These are phyloP conservation scores for Thomomys bottae DNA, from an alignment of 2,113 vertebrate genomes.

Conservation along the genomic window DNA sequence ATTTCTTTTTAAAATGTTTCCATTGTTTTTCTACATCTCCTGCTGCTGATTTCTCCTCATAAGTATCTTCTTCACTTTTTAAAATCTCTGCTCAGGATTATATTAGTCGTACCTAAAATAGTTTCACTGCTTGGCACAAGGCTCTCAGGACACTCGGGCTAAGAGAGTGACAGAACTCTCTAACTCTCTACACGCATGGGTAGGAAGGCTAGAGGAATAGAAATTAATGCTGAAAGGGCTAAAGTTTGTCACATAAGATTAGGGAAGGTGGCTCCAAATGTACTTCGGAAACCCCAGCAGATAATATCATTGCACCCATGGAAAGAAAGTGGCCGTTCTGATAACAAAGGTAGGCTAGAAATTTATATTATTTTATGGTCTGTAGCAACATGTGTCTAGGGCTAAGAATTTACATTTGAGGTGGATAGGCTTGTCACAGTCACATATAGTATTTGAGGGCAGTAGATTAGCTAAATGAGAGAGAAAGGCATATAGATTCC, in stretches of 20 bases:
- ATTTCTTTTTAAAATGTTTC: neutral
- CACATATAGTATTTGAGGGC: neutral
- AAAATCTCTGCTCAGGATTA: neutral
- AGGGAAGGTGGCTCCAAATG: neutral
- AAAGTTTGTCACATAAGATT: neutral
- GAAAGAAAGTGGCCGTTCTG: neutral
- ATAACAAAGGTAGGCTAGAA: neutral
- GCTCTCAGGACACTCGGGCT: neutral
- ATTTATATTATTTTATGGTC: neutral
- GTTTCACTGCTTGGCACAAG: neutral
- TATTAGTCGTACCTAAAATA: neutral
- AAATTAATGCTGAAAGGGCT: neutral
- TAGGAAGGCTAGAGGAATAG: neutral
- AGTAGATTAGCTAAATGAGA: constrained; percentile 13
- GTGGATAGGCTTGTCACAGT: neutral
- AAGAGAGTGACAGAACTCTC: neutral
- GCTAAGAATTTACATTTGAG: neutral
- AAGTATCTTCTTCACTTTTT: neutral
- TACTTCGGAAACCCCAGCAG: neutral
- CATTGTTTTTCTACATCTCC: neutral
- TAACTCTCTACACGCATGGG: neutral
- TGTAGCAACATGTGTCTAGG: neutral
- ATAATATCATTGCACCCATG: neutral
- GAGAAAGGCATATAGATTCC: neutral
- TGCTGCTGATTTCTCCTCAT: neutral